Conservation (phyloP, 2,888 invertebrate genomes). For the Athalia cordata region DNA sequence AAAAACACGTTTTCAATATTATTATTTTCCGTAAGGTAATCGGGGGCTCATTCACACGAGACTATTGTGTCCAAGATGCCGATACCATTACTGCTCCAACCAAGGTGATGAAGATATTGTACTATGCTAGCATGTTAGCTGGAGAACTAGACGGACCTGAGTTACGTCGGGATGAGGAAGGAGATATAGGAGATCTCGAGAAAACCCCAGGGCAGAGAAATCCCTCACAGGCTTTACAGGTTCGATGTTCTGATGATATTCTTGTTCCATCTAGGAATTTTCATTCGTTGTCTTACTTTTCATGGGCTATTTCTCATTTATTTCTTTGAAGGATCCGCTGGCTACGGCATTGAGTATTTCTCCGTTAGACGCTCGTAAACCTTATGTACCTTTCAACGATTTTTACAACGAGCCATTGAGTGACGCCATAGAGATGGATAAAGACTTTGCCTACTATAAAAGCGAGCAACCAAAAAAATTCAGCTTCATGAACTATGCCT, state of each 20-base stretch:
- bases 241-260: constrained; percentile 38
- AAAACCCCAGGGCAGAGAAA: constrained; percentile 57
- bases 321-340: constrained; percentile 73
- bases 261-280: not conserved
- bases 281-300: not conserved
- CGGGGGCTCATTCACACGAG: constrained; percentile 82
- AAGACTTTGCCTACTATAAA: constrained; percentile 93
- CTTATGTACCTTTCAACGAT: constrained; percentile 89
- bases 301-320: not conserved
- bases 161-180: constrained; percentile 77
- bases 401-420: constrained; percentile 96
- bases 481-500: constrained; percentile 93
- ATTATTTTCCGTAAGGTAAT: constrained; percentile 76
- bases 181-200: constrained; percentile 66
- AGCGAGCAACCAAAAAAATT: constrained; percentile 82
- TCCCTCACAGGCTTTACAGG: constrained; percentile 58
- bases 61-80: constrained; percentile 89
- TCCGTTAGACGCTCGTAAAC: constrained; percentile 87
- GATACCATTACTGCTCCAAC: constrained; percentile 89
- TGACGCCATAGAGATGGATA: constrained; percentile 95
- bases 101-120: constrained; percentile 91
- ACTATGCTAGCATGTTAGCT: constrained; percentile 91
- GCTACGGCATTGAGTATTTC: constrained; percentile 85
- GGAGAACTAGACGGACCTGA: constrained; percentile 84
- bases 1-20: constrained; percentile 3